Conservation (phyloP, 1,140 invertebrate species). For the Pogonomyrmex barbatus region DNA sequence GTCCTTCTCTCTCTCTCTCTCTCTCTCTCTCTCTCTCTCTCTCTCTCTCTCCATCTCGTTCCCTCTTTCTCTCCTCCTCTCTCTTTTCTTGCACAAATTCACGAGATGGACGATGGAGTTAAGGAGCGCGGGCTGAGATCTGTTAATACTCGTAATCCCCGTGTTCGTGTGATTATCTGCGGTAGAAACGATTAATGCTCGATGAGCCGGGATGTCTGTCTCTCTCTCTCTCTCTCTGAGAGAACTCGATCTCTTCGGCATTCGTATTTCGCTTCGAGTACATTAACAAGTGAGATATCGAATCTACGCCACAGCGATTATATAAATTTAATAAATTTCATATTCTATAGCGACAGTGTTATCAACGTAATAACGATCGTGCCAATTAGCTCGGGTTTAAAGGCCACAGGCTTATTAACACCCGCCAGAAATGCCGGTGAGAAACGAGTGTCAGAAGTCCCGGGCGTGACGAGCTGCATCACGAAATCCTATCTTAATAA, state of each 20-base stretch:
- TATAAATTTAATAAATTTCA: background rate
- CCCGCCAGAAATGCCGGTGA: conserved; percentile 2
- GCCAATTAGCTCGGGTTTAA: conserved; percentile 34
- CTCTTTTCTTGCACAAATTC: conserved; percentile 38
- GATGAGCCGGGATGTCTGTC: background rate
- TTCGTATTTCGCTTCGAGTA: background rate
- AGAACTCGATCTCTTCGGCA: background rate
- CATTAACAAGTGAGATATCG: background rate
- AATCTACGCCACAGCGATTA: background rate
- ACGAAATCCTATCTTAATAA: conserved; percentile 61
- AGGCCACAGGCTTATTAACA: conserved; percentile 9
- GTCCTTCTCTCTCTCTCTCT: conserved; percentile 43
- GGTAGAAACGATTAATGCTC: conserved; percentile 27
- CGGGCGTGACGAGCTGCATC: conserved; percentile 7
- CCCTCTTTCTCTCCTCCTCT: conserved; percentile 38
- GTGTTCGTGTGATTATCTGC: conserved; percentile 35
- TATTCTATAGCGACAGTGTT: conserved; percentile 3
- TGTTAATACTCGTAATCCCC: conserved; percentile 39
- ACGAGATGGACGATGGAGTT: conserved; percentile 66
- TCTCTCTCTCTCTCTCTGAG: background rate
- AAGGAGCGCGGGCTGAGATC: conserved; percentile 51
- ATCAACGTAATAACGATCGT: background rate
- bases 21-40: conserved; percentile 44
- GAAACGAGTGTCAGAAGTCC: background rate
- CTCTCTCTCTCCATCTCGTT: conserved; percentile 29